A percentile compares a stretch with the other conserved stretches of the same genome.
phyloP scores from a whole-genome alignment of 2,888 invertebrate species.

The Blastobasis lacticolella region DNA sequence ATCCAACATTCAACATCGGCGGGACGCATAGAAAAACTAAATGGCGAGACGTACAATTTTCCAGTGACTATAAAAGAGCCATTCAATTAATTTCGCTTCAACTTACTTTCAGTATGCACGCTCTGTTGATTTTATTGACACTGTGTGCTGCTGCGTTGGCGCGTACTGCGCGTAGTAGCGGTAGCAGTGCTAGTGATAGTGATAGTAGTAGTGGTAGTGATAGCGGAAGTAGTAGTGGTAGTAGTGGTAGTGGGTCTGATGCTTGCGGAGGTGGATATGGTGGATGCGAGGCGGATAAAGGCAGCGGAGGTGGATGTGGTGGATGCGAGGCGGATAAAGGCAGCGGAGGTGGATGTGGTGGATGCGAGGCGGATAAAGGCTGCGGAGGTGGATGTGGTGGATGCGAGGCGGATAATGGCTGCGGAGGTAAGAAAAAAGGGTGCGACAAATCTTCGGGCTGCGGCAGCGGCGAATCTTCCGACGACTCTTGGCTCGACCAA shows the following conservation, averaged over 20 bases:
- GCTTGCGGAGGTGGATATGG: not conserved
- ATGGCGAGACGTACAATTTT: not conserved
- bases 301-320: too few relatives aligned
- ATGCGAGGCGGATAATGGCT: not conserved
- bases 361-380: too few relatives aligned
- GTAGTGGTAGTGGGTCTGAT: not conserved
- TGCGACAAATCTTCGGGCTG: not conserved
- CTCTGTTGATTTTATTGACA: not conserved
- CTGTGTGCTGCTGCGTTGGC: not conserved
- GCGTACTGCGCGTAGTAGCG: not conserved
- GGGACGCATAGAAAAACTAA: not conserved
- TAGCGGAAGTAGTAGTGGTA: not conserved
- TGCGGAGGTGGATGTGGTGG: too few relatives aligned
- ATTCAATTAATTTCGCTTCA: not conserved
- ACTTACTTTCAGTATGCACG: constrained; percentile 8
- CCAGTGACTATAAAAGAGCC: not conserved
- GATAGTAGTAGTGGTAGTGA: not conserved
- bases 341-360: too few relatives aligned
- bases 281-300: too few relatives aligned
- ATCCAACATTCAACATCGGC: not conserved
- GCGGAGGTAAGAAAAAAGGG: not conserved
- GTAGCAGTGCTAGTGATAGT: not conserved
- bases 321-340: too few relatives aligned
- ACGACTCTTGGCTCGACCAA: not conserved
- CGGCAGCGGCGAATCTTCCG: not conserved